These are phyloP conservation scores for Lasioglossum calceatum DNA, from an alignment of 2,888 invertebrate genomes.

Conservation along the genomic window DNA sequence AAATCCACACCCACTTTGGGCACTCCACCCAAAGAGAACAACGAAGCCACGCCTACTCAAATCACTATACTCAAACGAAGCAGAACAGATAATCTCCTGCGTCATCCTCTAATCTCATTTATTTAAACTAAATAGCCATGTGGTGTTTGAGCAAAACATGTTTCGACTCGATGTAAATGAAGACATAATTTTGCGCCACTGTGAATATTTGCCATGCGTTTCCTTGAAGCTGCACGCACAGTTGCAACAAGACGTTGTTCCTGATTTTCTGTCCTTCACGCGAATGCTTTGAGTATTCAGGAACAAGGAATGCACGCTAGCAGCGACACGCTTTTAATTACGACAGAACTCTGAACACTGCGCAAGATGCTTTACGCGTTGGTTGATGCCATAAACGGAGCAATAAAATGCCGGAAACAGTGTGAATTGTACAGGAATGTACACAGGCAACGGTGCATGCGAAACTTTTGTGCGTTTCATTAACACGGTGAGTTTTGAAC, in stretches of 20 bases:
- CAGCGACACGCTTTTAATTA: slow-evolving; percentile 2
- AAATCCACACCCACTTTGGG: not conserved
- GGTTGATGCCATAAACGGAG: not conserved
- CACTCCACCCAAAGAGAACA: too few species aligned
- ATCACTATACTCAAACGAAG: not conserved
- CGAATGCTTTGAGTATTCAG: not conserved
- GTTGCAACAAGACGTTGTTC: not conserved
- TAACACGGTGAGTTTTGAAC: not conserved
- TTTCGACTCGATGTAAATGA: not conserved
- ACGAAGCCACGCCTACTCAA: not conserved
- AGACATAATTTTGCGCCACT: not conserved
- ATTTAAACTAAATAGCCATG: too few species aligned
- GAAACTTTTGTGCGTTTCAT: not conserved
- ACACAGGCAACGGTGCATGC: not conserved
- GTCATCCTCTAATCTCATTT: not conserved
- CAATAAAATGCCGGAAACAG: not conserved
- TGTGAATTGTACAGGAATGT: not conserved
- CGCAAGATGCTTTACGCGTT: not conserved
- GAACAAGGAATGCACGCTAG: not conserved
- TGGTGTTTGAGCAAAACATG: not conserved
- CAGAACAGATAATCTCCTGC: not conserved
- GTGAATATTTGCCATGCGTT: not conserved
- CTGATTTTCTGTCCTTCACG: not conserved
- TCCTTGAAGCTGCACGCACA: not conserved
- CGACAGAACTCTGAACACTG: not conserved